phyloP scores from a whole-genome alignment of 1,140 invertebrate genomes.

The Achroia grisella region DNA sequence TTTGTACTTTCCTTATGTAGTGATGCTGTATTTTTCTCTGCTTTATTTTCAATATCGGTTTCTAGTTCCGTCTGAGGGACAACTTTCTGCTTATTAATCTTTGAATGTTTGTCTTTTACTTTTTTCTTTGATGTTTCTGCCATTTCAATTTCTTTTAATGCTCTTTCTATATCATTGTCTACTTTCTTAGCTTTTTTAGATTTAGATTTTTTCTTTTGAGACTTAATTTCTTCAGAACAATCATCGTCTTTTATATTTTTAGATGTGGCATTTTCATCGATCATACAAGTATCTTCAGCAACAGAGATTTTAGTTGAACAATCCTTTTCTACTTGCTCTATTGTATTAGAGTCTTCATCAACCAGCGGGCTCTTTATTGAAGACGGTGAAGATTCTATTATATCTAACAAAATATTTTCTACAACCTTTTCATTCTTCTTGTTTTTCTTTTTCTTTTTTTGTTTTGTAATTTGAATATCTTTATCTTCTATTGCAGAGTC shows the following conservation, averaged over 20 bases:
- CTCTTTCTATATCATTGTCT: constrained; percentile 78
- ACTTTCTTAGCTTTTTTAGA: constrained; percentile 40
- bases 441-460: constrained; percentile 28
- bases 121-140: constrained; percentile 26
- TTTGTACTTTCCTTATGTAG: background rate
- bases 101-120: constrained; percentile 25
- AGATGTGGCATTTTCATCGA: background rate
- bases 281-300: background rate
- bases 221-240: constrained; percentile 23
- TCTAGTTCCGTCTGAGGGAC: constrained; percentile 5
- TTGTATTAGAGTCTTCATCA: constrained; percentile 9
- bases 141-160: constrained; percentile 29
- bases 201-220: constrained; percentile 68
- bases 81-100: constrained; percentile 11
- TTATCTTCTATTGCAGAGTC: background rate
- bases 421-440: constrained; percentile 22
- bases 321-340: constrained; percentile 13
- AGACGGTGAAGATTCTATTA: constrained; percentile 1
- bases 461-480: constrained; percentile 6
- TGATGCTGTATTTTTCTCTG: background rate
- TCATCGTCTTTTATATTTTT: constrained; percentile 15
- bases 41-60: constrained; percentile 1
- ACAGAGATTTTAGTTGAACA: constrained; percentile 9
- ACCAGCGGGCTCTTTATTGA: constrained; percentile 9
- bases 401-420: constrained; percentile 10